Evolutionary conservation across 1,140 invertebrate species (phyloP), one percentile per base, ranked within the genome.

Genomic region (Steinernema feltiae): DNA sequence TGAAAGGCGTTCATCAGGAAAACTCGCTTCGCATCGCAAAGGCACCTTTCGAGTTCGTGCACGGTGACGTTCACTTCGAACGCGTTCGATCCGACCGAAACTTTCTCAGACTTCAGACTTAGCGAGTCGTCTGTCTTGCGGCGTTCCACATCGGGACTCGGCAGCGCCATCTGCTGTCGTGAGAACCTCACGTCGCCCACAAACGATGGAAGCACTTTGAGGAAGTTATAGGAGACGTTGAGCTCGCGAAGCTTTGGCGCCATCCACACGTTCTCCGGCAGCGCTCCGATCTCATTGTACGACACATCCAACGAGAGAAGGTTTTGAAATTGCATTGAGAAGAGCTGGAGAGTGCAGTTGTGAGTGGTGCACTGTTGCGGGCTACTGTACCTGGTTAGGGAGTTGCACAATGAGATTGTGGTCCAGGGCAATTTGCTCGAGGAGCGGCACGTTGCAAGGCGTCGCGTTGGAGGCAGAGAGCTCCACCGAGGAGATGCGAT

Each of bases 241-340:
- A 98, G 86, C 86, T 97, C 95, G 75, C 93, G 90, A 30, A 98
- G 87, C 77, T 92, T 92, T 0, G 93, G 93, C 0, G 93, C 90
- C n/a, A 90, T 88, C 97, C 97, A 99, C 86, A 98, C 89, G 75
- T 91, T 91, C 69, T 91, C 90, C 0, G 95, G 94, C 35, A 98
- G 85, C 71, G 89, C 88, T 53, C 92, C 91, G n/a, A 99, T 87
- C 86, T 94, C 94, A 87, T 99, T 99, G 84, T 96, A 94, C 0
- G 94, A 94, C 0, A 95, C 90, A 87, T 98, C 94, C 78, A 98
- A 88, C 1, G 92, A 91, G 27, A 91, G 89, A 0, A 99, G 87
- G 0, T 90, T 87, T 0, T 93, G 93, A 48, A 98, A 88, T 29
- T 90, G 89, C 24, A 84, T 85, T 87, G 97, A 94, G 87, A 76